These are phyloP conservation scores for Tokudaia tokunoshimensis DNA, from an alignment of 2,797 vertebrate genomes.

Conservation along the genomic window DNA sequence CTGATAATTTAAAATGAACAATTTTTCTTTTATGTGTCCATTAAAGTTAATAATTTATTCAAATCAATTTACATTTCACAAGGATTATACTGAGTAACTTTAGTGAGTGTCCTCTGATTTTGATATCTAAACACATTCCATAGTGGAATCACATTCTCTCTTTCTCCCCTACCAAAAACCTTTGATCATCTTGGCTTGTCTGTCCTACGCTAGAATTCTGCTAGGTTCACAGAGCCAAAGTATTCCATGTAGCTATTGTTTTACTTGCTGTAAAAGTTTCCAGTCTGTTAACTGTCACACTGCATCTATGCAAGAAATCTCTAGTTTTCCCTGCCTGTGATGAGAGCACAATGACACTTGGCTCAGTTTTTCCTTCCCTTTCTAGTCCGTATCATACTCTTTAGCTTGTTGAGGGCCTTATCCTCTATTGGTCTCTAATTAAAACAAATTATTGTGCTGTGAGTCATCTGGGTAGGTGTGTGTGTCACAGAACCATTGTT, in stretches of 20 bases:
- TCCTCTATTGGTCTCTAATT: background rate
- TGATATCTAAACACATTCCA: background rate
- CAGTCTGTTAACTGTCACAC: background rate
- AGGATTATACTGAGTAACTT: background rate
- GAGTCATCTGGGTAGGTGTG: background rate
- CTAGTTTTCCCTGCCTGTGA: too few species aligned
- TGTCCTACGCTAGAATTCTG: too few species aligned
- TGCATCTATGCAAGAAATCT: too few species aligned
- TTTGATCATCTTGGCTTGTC: background rate
- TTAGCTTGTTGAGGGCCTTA: background rate
- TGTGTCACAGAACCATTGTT: background rate
- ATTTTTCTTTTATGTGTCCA: background rate
- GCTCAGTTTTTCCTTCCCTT: background rate
- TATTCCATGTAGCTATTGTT: too few species aligned
- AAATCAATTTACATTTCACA: background rate
- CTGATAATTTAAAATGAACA: background rate
- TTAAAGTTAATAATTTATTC: background rate
- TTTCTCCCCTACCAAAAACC: background rate
- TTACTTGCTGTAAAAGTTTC: background rate
- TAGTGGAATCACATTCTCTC: background rate
- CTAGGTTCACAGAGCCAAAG: background rate
- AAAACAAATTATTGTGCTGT: background rate
- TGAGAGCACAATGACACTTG: background rate
- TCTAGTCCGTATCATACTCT: background rate
- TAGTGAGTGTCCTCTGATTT: background rate